Base-by-base conservation (phyloP, 1,140 invertebrate species). In the Zaprionus camerounensis region DNA sequence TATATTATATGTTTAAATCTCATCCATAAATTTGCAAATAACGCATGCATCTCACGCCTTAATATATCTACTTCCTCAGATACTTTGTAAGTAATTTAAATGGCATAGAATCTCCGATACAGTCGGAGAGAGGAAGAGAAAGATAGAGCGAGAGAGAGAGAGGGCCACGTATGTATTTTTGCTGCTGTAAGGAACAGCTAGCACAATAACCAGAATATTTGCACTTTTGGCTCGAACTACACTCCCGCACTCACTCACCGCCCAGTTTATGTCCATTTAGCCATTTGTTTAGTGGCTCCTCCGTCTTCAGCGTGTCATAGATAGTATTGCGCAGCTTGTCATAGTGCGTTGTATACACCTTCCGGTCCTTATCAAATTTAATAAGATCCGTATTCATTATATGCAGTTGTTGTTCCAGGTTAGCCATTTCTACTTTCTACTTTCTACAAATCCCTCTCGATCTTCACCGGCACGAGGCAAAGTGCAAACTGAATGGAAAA, bases 291-390 rank as follows among this genome's bases (percentile, higher is more conserved):
- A 85, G 38, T 15, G 65, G 53, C 41, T 28, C n/a, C n/a, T 55
- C 44, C 2, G 7, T 5, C 24, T 59, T 78, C 15, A 61, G 69
- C 0, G 20, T 44, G 12, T 34, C 24, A 66, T 85, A 84, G 17
- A 84, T 17, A 24, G 15, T 6, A 7, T 84, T 51, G 1, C 75
- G 71, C 22, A 88, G 58, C 0, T 28, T 41, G 15, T 71, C 44
- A 26, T 71, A 90, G 58, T 84, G 85, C 1, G 17, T 15, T 9
- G 75, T 74, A 34, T 67, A 90, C 6, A 1, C 1, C 64, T 46
- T 6, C 5, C 81, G 66, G 3, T 81, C 3, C 0, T 12, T 1
- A n/a, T 79, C 34, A 7, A 88, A 70, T 34, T 76, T 84, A 1
- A 90, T 69, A 34, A 49, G 63, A 0, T 74, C 13, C 2, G 31